phyloP scores from a whole-genome alignment of 1,140 invertebrate species.

The Drosophila pectinifera region DNA sequence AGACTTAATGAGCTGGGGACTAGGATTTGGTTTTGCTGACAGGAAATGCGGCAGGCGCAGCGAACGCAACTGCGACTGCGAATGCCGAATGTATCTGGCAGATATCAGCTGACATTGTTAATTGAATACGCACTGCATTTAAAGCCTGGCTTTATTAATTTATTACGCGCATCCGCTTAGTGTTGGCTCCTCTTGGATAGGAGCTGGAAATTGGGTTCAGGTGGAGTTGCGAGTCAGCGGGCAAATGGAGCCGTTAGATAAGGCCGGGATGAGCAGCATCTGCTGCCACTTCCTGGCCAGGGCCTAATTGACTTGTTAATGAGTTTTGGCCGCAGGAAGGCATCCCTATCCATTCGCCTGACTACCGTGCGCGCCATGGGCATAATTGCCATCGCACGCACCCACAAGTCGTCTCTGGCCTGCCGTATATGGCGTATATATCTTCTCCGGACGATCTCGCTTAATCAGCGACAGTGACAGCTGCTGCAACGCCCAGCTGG shows the following conservation, averaged over 20 bases:
- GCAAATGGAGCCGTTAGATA: slow-evolving; percentile 79
- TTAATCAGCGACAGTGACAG: slow-evolving; percentile 80
- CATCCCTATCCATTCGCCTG: not conserved
- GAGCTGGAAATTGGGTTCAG: slow-evolving; percentile 17
- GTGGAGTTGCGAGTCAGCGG: slow-evolving; percentile 27
- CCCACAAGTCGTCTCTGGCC: slow-evolving; percentile 60
- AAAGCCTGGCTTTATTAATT: slow-evolving; percentile 82
- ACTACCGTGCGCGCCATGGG: slow-evolving; percentile 37
- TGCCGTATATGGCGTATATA: slow-evolving; percentile 3
- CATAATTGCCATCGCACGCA: slow-evolving; percentile 76
- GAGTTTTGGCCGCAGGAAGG: slow-evolving; percentile 38
- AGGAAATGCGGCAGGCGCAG: slow-evolving; percentile 71
- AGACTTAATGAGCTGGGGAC: slow-evolving; percentile 47
- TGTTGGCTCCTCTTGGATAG: slow-evolving; percentile 27
- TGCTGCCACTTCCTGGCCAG: slow-evolving; percentile 70
- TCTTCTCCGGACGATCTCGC: slow-evolving; percentile 41
- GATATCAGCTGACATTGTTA: slow-evolving; percentile 74
- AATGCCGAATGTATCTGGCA: slow-evolving; percentile 63
- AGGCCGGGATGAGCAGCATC: slow-evolving; percentile 42
- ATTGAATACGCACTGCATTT: slow-evolving; percentile 82
- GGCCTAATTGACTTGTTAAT: slow-evolving; percentile 80
- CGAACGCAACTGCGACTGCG: slow-evolving; percentile 49
- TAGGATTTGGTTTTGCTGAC: slow-evolving; percentile 35
- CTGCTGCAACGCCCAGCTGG: slow-evolving; percentile 63
- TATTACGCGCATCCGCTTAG: slow-evolving; percentile 84